Evolutionary conservation across 2,888 invertebrate genomes (phyloP).

Genomic region (Epinotia demarniana): DNA sequence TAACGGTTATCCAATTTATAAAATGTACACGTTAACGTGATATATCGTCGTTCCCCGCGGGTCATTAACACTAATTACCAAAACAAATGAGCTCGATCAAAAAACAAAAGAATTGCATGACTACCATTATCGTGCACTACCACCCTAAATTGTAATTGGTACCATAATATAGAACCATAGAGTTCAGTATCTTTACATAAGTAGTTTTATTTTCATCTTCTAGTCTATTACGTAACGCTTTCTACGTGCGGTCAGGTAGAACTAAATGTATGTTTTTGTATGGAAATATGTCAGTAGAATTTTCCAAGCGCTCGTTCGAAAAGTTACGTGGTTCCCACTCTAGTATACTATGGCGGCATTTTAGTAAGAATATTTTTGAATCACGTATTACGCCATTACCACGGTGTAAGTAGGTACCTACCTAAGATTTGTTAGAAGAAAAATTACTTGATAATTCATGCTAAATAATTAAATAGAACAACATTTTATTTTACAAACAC

Average conservation of each 20-base stretch:
- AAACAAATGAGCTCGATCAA: constrained; percentile 38
- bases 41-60: not conserved
- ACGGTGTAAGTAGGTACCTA: too few species aligned
- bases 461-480: too few species aligned
- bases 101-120: constrained; percentile 37
- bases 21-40: not conserved
- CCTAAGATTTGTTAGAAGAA: too few species aligned
- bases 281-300: not conserved
- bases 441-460: too few species aligned
- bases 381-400: too few species aligned
- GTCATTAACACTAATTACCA: constrained; percentile 33
- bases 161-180: not conserved
- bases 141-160: constrained; percentile 38
- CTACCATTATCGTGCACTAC: constrained; percentile 26
- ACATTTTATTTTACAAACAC: too few species aligned
- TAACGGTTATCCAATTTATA: not conserved
- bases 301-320: not conserved
- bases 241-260: too few species aligned
- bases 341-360: too few species aligned
- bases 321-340: too few species aligned
- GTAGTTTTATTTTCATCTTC: too few species aligned
- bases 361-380: too few species aligned
- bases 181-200: constrained; percentile 3
- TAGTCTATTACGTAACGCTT: too few species aligned
- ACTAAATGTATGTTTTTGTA: not conserved